phyloP scores from a whole-genome alignment of 1,140 invertebrate genomes.

The Geopemphigus sp. region DNA sequence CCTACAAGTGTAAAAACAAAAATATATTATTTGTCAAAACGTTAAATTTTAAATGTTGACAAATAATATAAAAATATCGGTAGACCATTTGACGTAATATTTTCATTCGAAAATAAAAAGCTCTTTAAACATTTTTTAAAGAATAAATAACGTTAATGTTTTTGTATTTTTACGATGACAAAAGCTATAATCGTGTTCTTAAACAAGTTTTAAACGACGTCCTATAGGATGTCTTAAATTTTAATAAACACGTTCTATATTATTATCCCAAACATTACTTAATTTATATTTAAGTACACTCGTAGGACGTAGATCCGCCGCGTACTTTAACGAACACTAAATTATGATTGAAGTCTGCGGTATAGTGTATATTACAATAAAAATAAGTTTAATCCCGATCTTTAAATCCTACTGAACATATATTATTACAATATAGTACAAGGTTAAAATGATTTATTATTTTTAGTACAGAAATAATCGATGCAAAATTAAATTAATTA shows the following conservation, averaged over 20 bases:
- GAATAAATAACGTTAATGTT: background rate
- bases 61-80: no score
- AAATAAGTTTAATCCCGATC: slow-evolving; percentile 7
- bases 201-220: background rate
- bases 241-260: background rate
- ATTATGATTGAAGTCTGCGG: background rate
- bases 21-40: no score
- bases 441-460: slow-evolving; percentile 20
- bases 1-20: no score
- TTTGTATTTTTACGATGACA: no score
- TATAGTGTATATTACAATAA: background rate
- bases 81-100: no score
- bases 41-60: no score
- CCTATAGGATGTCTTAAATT: background rate
- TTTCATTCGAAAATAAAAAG: no score
- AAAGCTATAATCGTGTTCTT: no score
- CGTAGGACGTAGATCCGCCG: background rate
- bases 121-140: background rate
- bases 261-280: background rate
- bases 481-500: no score
- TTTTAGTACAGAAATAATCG: background rate
- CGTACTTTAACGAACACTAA: background rate
- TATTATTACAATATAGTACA: background rate
- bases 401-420: background rate
- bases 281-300: background rate